Evolutionary conservation across 2,113 vertebrate genomes (phyloP), one percentile per base, ranked within the genome.

Genomic region (Hydrochoerus hydrochaeris): DNA sequence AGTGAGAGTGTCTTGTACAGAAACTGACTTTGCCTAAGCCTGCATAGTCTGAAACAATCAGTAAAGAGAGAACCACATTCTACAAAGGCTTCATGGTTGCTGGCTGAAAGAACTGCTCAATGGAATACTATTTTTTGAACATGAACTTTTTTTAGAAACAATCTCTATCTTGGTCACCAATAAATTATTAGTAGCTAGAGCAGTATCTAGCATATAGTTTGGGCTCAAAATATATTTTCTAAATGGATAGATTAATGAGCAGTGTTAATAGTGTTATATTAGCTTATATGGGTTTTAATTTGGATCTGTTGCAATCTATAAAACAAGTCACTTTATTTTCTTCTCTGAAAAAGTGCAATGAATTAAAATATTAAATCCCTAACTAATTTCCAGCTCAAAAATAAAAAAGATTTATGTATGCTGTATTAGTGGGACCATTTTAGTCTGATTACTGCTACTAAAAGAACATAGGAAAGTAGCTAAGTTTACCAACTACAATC

Each of bases 11-110:
- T 88, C n/a, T 16, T 22, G 32, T 89, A 91, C 22, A 24, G 32
- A 6, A 16, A 24, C 0, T 62, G 78, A 75, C 63, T 65, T 97
- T 88, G 58, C 58, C 26, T 67, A 86, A 83, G 9, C 71, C 54
- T 91, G 73, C 22, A 46, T n/a, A 62, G 41, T 60, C 88, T 90
- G 86, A 85, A 96, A 46, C 46, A 78, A 83, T 73, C 86, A 67
- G 22, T 69, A 95, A 26, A 9, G 7, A 80, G 30, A 9, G 8
- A 80, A 46, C 88, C 65, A 73, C 71, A n/a, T 94, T 83, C 46
- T 28, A 12, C 24, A 91, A 80, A 90, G n/a, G 0, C 46, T 32
- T 30, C 32, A 90, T 20, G 35, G 24, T 1, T 52, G 20, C 8
- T 89, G 26, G 30, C 52, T 24, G 41, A 89, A 89, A 78, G 41